These are phyloP conservation scores for Bradypus variegatus DNA, from an alignment of 2,797 vertebrate genomes.

Conservation along the genomic window DNA sequence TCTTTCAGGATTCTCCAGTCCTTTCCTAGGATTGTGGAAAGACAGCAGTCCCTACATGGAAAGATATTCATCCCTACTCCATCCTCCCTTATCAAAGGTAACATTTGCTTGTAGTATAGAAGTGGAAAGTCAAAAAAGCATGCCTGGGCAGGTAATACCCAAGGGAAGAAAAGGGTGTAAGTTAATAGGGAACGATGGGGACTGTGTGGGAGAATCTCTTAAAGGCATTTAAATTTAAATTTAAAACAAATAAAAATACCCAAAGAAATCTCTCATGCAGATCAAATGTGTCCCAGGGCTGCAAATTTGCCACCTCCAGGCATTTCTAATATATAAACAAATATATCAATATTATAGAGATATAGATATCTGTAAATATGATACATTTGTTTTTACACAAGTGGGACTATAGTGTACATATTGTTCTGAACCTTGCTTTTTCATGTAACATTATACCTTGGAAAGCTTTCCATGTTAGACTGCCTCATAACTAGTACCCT, in stretches of 20 bases:
- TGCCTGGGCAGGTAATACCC: background rate
- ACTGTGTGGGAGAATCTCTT: background rate
- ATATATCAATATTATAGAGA: background rate
- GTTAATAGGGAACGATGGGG: background rate
- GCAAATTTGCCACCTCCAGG: background rate
- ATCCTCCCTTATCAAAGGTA: background rate
- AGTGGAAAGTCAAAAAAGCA: background rate
- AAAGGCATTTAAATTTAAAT: constrained; percentile 32
- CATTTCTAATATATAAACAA: background rate
- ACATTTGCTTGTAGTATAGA: constrained; percentile 9
- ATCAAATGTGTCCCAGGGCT: background rate
- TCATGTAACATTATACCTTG: background rate
- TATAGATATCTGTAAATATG: background rate
- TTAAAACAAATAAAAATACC: background rate
- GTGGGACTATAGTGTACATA: background rate
- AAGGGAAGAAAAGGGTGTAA: background rate
- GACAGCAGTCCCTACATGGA: background rate
- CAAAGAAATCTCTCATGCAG: background rate
- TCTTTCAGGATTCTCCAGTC: background rate
- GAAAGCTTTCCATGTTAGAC: background rate
- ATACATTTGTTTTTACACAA: background rate
- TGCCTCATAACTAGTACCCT: background rate
- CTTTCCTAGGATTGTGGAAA: background rate
- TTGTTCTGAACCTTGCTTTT: background rate
- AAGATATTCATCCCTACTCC: background rate